Evolutionary conservation across 1,140 invertebrate species (phyloP).

Genomic region (Metaphire vulgaris): DNA sequence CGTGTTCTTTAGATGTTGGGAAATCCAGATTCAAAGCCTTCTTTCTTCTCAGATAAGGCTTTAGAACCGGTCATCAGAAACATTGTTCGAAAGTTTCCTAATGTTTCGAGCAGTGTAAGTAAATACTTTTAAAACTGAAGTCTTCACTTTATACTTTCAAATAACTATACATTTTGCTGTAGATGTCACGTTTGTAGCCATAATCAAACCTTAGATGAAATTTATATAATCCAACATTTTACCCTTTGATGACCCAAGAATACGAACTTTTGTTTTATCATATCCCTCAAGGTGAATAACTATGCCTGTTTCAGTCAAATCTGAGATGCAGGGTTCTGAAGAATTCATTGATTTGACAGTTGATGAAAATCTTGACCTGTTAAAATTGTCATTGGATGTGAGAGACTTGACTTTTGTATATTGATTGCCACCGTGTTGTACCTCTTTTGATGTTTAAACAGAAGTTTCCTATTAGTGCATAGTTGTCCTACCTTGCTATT

Average conservation of each 20-base stretch:
- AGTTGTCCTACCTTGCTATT: too few species aligned
- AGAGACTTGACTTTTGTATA: too few species aligned
- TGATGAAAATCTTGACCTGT: background rate
- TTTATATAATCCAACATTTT: slow-evolving; percentile 9
- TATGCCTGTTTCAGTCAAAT: background rate
- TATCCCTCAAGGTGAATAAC: background rate
- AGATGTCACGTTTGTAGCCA: background rate
- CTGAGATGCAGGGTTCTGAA: too few species aligned
- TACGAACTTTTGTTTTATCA: background rate
- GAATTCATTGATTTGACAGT: background rate
- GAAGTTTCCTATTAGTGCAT: too few species aligned
- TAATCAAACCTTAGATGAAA: too few species aligned
- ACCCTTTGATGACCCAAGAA: background rate
- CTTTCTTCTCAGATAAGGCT: slow-evolving; percentile 80
- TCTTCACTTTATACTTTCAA: background rate
- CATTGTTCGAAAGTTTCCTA: slow-evolving; percentile 90
- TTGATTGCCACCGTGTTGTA: too few species aligned
- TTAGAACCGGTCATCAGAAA: slow-evolving; percentile 91
- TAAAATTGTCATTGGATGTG: too few species aligned
- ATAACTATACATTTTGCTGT: background rate
- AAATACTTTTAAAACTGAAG: background rate
- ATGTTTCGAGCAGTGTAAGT: slow-evolving; percentile 61
- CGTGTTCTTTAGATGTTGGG: slow-evolving; percentile 68
- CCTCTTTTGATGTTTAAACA: too few species aligned
- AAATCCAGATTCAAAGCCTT: slow-evolving; percentile 94